Conservation (phyloP, 2,888 invertebrate genomes). For the Caenorhabditis becei region DNA sequence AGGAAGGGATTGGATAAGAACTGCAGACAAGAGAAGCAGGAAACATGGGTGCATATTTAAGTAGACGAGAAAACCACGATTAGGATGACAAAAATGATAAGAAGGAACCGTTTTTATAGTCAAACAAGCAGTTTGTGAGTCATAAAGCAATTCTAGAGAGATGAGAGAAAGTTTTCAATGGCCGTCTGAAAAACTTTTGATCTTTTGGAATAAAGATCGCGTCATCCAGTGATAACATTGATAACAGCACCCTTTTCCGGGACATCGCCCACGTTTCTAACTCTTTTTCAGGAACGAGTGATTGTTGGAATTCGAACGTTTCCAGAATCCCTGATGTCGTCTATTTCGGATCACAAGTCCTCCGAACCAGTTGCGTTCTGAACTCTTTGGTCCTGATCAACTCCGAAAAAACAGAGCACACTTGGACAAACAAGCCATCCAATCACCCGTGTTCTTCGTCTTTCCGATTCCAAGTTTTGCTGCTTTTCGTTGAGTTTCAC, state of each 20-base stretch:
- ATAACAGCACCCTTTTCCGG: too few species aligned
- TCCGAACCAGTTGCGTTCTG: neutral
- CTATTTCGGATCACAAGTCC: too few species aligned
- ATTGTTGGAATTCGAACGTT: too few species aligned
- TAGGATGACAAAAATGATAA: neutral
- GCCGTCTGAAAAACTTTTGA: neutral
- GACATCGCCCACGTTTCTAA: too few species aligned
- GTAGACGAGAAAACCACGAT: neutral
- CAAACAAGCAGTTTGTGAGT: neutral
- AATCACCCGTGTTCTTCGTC: neutral
- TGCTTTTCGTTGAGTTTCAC: constrained; percentile 20
- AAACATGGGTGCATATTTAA: neutral
- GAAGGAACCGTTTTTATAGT: too few species aligned
- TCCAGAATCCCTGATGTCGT: too few species aligned
- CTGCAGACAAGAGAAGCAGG: neutral
- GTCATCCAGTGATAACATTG: neutral
- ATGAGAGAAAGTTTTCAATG: neutral
- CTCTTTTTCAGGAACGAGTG: too few species aligned
- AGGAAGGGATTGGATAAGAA: neutral
- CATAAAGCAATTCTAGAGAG: neutral
- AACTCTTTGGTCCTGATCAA: neutral
- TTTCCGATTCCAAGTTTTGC: neutral
- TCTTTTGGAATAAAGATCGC: neutral
- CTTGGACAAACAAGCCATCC: neutral
- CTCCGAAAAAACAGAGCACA: neutral